Conservation (phyloP, 2,113 vertebrate genomes). For the Gambusia affinis region DNA sequence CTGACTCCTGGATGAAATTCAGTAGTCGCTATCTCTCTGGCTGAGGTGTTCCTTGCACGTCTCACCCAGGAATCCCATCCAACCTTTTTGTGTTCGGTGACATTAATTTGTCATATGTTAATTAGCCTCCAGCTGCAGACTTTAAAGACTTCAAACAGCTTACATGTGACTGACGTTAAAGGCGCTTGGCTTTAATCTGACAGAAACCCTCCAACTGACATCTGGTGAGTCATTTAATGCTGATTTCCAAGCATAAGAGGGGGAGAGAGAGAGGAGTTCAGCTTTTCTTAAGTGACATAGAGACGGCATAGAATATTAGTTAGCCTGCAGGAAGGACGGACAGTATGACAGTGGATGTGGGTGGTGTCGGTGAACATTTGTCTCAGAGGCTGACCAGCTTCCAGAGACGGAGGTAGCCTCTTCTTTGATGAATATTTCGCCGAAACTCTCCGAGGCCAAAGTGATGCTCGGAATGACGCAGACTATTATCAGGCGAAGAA, state of each 20-base stretch:
- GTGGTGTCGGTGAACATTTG: conserved; percentile 33
- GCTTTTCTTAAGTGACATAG: conserved; percentile 11
- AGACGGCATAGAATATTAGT: not conserved
- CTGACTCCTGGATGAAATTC: not conserved
- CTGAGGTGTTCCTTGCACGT: not conserved
- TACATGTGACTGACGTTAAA: not conserved
- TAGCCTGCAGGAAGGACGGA: not conserved
- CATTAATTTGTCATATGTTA: not conserved
- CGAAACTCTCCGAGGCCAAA: conserved; percentile 22
- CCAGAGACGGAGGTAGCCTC: conserved; percentile 32
- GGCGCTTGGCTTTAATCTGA: no score
- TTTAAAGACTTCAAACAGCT: conserved; percentile 2
- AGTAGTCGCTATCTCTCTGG: not conserved
- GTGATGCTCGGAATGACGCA: conserved; percentile 5
- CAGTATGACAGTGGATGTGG: not conserved
- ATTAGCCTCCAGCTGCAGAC: conserved; percentile 1
- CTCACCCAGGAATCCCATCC: not conserved
- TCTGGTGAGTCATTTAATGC: not conserved
- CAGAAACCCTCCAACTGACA: no score
- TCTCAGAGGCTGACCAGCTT: conserved; percentile 27
- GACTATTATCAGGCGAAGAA: conserved; percentile 13
- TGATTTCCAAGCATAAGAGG: not conserved
- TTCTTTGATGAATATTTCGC: conserved; percentile 35
- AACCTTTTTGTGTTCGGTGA: not conserved
- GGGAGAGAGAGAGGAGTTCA: not conserved